Conservation (phyloP, 2,113 vertebrate genomes). For the Prietella phreatophila region DNA sequence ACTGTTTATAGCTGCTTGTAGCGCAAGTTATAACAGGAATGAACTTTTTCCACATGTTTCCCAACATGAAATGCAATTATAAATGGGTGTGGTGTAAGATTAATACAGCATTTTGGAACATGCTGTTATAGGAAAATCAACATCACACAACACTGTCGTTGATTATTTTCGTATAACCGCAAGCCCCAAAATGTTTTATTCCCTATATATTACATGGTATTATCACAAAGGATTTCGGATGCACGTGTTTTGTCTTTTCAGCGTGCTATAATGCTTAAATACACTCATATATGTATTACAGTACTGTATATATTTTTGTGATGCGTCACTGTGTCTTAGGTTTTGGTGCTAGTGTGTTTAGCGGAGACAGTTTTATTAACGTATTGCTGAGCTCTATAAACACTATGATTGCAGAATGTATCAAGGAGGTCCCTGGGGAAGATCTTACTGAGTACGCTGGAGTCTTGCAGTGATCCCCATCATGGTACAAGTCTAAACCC, state of each 20-base stretch:
- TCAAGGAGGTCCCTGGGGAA: conserved; percentile 85
- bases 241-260: not conserved
- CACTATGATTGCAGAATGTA: conserved; percentile 75
- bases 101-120: too few relatives aligned
- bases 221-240: not conserved
- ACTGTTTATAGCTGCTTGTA: too few relatives aligned
- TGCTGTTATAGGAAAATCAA: not conserved
- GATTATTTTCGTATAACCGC: not conserved
- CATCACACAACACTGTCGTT: not conserved
- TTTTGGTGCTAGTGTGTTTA: not conserved
- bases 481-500: conserved; percentile 71
- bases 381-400: conserved; percentile 12
- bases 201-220: not conserved
- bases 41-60: too few relatives aligned
- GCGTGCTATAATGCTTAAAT: not conserved
- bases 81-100: too few relatives aligned
- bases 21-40: too few relatives aligned
- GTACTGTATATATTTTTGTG: not conserved
- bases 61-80: too few relatives aligned
- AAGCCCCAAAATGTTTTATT: too few relatives aligned
- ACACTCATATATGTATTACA: not conserved
- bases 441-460: conserved; percentile 88
- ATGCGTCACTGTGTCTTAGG: not conserved
- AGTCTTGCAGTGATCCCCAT: conserved; percentile 77
- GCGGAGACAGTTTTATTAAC: not conserved